Conservation (phyloP, 1,140 invertebrate genomes). For the Danaus melanippus region DNA sequence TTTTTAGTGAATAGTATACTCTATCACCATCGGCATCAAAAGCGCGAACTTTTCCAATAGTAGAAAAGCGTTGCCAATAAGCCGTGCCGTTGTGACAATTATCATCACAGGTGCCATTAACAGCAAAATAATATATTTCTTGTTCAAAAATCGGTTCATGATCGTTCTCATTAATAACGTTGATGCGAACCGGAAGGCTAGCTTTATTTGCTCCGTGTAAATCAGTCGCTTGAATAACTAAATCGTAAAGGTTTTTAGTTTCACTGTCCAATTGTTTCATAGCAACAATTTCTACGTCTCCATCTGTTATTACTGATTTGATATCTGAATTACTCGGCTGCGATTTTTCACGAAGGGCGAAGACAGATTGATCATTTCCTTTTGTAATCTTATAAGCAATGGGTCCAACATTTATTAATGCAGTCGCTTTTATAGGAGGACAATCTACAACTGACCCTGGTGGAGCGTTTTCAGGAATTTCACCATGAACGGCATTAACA, state of each 20-base stretch:
- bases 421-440: slow-evolving; percentile 76
- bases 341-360: slow-evolving; percentile 77
- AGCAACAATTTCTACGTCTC: slow-evolving; percentile 80
- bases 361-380: slow-evolving; percentile 79
- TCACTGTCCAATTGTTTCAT: slow-evolving; percentile 83
- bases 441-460: slow-evolving; percentile 79
- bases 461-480: slow-evolving; percentile 83
- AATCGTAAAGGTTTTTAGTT: slow-evolving; percentile 75
- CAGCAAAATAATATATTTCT: slow-evolving; percentile 83
- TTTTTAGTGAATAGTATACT: slow-evolving; percentile 85
- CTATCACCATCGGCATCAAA: slow-evolving; percentile 90
- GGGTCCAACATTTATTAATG: slow-evolving; percentile 72
- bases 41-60: slow-evolving; percentile 86
- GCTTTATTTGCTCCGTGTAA: slow-evolving; percentile 81
- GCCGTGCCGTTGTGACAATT: slow-evolving; percentile 70
- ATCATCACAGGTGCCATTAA: slow-evolving; percentile 73
- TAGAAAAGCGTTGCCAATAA: slow-evolving; percentile 82
- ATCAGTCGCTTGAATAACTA: slow-evolving; percentile 84
- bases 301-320: slow-evolving; percentile 73
- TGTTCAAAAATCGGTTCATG: slow-evolving; percentile 88
- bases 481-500: slow-evolving; percentile 74
- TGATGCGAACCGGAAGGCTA: slow-evolving; percentile 79
- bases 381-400: slow-evolving; percentile 84
- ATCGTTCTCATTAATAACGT: slow-evolving; percentile 90
- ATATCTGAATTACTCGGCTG: slow-evolving; percentile 73